Evolutionary conservation across 1,140 invertebrate genomes (phyloP).

Genomic region (Ylistrum balloti): DNA sequence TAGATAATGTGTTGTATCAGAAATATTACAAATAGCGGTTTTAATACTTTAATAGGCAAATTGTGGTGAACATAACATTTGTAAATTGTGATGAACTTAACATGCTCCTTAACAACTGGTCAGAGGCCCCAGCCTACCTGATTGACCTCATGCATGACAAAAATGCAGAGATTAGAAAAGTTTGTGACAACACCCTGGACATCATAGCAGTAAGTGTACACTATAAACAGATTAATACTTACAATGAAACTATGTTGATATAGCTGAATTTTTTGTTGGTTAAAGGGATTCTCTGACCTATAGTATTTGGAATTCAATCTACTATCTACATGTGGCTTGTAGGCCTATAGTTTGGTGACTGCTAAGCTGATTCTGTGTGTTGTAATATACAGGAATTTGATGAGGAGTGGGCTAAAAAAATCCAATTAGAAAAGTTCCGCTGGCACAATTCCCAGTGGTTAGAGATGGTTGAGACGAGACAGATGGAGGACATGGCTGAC

Average conservation of each 20-base stretch:
- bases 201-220: conserved; percentile 77
- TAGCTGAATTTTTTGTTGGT: too few relatives aligned
- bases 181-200: conserved; percentile 81
- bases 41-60: too few relatives aligned
- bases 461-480: conserved; percentile 91
- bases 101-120: conserved; percentile 65
- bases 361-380: not conserved
- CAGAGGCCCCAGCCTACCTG: conserved; percentile 96
- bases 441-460: conserved; percentile 99
- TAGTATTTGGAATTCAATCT: too few relatives aligned
- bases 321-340: too few relatives aligned
- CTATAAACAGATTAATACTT: not conserved
- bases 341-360: not conserved
- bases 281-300: too few relatives aligned
- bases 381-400: conserved; percentile 88
- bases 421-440: conserved; percentile 96
- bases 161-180: conserved; percentile 94
- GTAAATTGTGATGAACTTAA: not conserved
- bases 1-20: too few relatives aligned
- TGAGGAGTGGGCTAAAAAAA: conserved; percentile 94
- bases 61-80: too few relatives aligned
- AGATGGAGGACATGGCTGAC: conserved; percentile 77
- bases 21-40: not conserved
- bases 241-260: too few relatives aligned
- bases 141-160: conserved; percentile 99